Conservation (phyloP, 1,140 invertebrate species). For the Propsilocerus akamusi region DNA sequence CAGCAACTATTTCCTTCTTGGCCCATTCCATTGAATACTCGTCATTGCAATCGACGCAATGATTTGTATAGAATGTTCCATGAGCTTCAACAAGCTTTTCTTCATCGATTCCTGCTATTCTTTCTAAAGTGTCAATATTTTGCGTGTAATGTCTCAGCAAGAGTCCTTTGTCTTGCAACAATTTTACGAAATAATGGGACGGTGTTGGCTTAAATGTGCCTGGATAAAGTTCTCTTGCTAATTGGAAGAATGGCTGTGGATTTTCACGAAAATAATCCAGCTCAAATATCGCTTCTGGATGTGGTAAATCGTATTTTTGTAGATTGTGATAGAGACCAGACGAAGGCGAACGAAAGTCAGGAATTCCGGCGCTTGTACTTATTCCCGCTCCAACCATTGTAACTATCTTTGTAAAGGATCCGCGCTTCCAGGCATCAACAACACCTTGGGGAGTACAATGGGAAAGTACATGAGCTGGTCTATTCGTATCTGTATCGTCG, state of each 20-base stretch:
- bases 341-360: constrained; percentile 80
- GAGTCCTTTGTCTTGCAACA: constrained; percentile 62
- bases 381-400: constrained; percentile 90
- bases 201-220: constrained; percentile 62
- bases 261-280: constrained; percentile 63
- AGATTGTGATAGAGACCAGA: constrained; percentile 87
- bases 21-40: constrained; percentile 65
- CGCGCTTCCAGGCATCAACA: constrained; percentile 47
- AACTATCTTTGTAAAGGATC: constrained; percentile 69
- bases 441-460: constrained; percentile 31
- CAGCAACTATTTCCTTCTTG: constrained; percentile 47
- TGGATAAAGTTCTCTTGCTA: constrained; percentile 75
- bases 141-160: constrained; percentile 74
- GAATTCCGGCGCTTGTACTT: constrained; percentile 87
- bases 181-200: constrained; percentile 66
- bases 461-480: not conserved
- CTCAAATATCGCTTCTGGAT: constrained; percentile 93
- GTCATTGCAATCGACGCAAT: constrained; percentile 60
- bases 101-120: constrained; percentile 64
- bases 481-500: not conserved
- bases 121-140: constrained; percentile 88
- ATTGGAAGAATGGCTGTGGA: constrained; percentile 68
- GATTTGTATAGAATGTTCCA: constrained; percentile 78
- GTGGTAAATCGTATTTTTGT: constrained; percentile 75
- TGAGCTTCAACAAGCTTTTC: constrained; percentile 86